Percentiles rank a stretch among this genome's conserved stretches.
These are phyloP conservation scores for Smithornis capensis DNA, from an alignment of 2,113 vertebrate species.

Conservation along the genomic window DNA sequence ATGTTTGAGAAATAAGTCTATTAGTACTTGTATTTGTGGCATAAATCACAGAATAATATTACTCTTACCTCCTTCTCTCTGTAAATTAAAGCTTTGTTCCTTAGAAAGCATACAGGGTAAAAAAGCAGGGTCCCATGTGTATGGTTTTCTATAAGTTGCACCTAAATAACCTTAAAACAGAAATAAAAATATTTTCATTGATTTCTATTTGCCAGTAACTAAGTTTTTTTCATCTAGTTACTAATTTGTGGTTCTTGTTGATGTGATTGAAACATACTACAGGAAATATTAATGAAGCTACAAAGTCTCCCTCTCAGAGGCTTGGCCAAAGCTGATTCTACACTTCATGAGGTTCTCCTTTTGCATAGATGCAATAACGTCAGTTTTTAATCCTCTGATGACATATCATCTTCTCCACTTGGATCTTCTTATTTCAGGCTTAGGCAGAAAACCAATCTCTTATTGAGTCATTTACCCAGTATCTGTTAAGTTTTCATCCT, in stretches of 20 bases:
- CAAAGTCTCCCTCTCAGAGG: background rate
- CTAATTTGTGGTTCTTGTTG: background rate
- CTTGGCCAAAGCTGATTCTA: background rate
- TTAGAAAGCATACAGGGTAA: background rate
- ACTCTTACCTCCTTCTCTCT: constrained; percentile 63
- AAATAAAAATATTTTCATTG: background rate
- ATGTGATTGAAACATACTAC: background rate
- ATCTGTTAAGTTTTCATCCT: background rate
- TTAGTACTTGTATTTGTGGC: background rate
- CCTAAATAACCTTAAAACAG: constrained; percentile 5
- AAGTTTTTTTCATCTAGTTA: background rate
- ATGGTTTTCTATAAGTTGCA: constrained; percentile 26
- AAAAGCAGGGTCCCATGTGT: constrained; percentile 16
- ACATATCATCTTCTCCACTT: background rate
- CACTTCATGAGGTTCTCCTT: background rate
- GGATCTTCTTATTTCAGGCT: background rate
- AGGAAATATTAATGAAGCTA: background rate
- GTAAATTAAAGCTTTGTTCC: constrained; percentile 22
- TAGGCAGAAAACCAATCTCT: background rate
- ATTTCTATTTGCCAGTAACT: background rate
- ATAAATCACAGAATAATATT: background rate
- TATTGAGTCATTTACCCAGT: background rate
- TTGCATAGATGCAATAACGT: background rate
- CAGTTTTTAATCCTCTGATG: background rate
- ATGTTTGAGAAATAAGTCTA: background rate